Conservation (phyloP, 64 coral and sea anemone genomes). For the Orbicella faveolata region DNA sequence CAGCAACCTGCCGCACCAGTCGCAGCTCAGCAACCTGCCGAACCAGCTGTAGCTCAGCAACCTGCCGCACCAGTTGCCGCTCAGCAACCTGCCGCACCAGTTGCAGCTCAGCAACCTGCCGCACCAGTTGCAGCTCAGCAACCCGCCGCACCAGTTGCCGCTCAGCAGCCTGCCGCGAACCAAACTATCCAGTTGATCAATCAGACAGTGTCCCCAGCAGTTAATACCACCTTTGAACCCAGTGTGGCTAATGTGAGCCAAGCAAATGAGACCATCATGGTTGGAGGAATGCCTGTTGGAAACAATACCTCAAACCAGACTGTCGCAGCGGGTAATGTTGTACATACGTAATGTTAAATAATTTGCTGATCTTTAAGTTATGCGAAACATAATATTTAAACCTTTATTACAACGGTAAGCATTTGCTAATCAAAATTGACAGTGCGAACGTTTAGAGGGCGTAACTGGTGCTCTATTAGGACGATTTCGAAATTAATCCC, state of each 20-base stretch:
- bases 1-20: neutral
- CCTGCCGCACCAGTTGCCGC: neutral
- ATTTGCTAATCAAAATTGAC: too few species aligned
- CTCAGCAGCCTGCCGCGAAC: neutral
- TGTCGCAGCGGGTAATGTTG: neutral
- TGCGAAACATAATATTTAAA: too few species aligned
- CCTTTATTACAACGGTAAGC: too few species aligned
- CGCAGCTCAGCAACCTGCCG: neutral
- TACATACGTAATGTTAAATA: neutral
- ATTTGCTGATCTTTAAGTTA: neutral
- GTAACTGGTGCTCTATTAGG: too few species aligned
- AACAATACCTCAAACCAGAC: slow-evolving; percentile 11
- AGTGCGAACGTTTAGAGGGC: too few species aligned
- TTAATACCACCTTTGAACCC: slow-evolving; percentile 3
- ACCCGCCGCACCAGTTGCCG: neutral
- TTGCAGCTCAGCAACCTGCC: neutral
- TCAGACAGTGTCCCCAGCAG: slow-evolving; percentile 8
- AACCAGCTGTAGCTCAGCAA: neutral
- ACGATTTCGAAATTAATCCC: too few species aligned
- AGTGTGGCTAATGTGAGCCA: neutral
- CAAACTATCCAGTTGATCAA: slow-evolving; percentile 31
- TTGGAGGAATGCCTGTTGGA: neutral
- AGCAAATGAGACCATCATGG: slow-evolving; percentile 5
- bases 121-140: neutral
- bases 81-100: neutral